phyloP scores from a whole-genome alignment of 2,797 vertebrate genomes.

The Channa striata region DNA sequence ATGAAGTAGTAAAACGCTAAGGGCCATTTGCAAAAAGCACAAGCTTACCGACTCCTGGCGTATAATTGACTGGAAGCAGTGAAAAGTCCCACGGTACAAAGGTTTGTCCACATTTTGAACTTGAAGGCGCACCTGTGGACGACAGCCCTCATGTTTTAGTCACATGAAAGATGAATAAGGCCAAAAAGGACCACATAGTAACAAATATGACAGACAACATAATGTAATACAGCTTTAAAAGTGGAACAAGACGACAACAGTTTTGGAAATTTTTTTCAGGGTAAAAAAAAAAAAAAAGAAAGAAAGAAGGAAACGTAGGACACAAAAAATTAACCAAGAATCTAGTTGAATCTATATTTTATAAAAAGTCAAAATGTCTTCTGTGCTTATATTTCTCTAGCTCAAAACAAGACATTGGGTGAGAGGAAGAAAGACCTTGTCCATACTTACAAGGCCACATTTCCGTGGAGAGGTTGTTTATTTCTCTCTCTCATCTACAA shows the following conservation, averaged over 20 bases:
- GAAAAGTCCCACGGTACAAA: constrained; percentile 93
- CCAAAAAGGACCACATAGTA: constrained; percentile 22
- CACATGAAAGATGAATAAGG: background rate
- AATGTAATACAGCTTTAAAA: constrained; percentile 19
- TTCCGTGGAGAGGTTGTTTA: constrained; percentile 91
- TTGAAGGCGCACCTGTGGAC: constrained; percentile 94
- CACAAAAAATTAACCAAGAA: constrained; percentile 27
- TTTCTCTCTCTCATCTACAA: constrained; percentile 93
- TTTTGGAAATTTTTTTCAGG: constrained; percentile 43
- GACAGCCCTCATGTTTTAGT: constrained; percentile 37
- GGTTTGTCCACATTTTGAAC: constrained; percentile 94
- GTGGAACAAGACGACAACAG: constrained; percentile 45
- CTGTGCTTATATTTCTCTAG: constrained; percentile 60
- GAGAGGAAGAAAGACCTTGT: constrained; percentile 89
- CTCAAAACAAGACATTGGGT: constrained; percentile 77
- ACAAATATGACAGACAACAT: constrained; percentile 12
- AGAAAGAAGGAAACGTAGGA: constrained; percentile 7
- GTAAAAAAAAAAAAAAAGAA: constrained; percentile 29
- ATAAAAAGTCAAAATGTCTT: constrained; percentile 34
- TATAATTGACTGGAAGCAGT: constrained; percentile 97
- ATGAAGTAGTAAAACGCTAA: background rate
- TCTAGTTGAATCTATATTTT: constrained; percentile 32
- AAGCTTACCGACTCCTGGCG: constrained; percentile 95
- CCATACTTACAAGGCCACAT: constrained; percentile 96
- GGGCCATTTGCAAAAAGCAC: background rate